phyloP scores from a whole-genome alignment of 30 jellyfish, hydroid and myxozoan genomes.

The Pseudorhiza aurosa region DNA sequence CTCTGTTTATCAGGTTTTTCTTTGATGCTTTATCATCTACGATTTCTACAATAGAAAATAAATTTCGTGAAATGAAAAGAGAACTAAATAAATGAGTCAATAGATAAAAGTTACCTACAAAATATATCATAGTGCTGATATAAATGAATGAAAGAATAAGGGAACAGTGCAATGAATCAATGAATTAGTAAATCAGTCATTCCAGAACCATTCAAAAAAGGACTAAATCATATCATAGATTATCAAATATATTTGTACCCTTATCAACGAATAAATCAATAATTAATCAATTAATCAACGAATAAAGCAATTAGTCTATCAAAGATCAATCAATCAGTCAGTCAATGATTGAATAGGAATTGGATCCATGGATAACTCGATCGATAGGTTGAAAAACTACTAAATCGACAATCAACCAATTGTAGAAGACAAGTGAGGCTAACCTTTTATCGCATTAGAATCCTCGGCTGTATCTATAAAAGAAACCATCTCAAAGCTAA shows the following conservation, averaged over 20 bases:
- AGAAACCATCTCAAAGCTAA: not conserved
- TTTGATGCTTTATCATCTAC: not conserved
- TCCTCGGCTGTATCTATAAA: not conserved
- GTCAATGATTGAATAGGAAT: too few relatives aligned
- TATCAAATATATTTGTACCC: too few relatives aligned
- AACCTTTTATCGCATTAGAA: not conserved
- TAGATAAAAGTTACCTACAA: not conserved
- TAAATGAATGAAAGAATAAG: not conserved
- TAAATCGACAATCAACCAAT: too few relatives aligned
- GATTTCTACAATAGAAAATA: not conserved
- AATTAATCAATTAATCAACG: too few relatives aligned
- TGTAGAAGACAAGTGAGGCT: too few relatives aligned
- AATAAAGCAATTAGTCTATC: too few relatives aligned
- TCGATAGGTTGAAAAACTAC: too few relatives aligned
- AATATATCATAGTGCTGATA: not conserved
- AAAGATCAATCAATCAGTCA: too few relatives aligned
- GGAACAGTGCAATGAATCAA: not conserved
- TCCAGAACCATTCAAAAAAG: not conserved
- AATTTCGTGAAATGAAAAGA: too few relatives aligned
- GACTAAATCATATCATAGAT: not conserved
- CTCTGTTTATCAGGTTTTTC: conserved; percentile 54
- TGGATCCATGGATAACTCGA: too few relatives aligned
- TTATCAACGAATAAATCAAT: too few relatives aligned
- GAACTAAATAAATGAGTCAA: too few relatives aligned
- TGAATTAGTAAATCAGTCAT: not conserved